These are phyloP conservation scores for Drosophila novamexicana DNA, from an alignment of 1,140 invertebrate genomes.

Conservation along the genomic window DNA sequence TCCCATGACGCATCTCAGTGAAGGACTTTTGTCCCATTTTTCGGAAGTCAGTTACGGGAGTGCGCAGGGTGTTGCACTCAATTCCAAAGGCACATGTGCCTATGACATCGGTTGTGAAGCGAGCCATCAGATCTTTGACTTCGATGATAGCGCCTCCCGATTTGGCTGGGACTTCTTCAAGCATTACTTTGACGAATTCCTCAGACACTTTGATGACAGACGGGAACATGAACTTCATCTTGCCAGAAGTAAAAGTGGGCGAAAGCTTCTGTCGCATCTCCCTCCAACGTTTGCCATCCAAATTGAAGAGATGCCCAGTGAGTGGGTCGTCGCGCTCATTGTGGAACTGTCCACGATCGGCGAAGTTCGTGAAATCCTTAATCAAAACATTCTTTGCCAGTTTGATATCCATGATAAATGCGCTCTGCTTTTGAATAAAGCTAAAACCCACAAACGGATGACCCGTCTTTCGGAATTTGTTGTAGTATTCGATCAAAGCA, in stretches of 20 bases:
- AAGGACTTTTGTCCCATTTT: constrained; percentile 67
- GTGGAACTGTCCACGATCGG: constrained; percentile 84
- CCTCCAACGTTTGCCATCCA: constrained; percentile 85
- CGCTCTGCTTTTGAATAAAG: constrained; percentile 47
- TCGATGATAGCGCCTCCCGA: constrained; percentile 83
- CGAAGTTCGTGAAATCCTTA: constrained; percentile 86
- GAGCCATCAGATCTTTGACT: constrained; percentile 86
- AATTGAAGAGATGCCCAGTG: constrained; percentile 69
- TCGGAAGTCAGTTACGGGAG: constrained; percentile 84
- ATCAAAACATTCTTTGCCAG: constrained; percentile 85
- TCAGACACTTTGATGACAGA: constrained; percentile 78
- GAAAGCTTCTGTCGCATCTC: constrained; percentile 84
- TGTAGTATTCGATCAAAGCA: constrained; percentile 45
- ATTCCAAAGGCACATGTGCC: constrained; percentile 85
- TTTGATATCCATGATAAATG: constrained; percentile 56
- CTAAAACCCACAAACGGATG: constrained; percentile 66
- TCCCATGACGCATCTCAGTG: constrained; percentile 47
- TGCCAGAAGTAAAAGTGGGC: constrained; percentile 86
- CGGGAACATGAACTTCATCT: constrained; percentile 86
- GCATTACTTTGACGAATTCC: constrained; percentile 51
- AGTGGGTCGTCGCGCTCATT: constrained; percentile 83
- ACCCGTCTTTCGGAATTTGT: constrained; percentile 58
- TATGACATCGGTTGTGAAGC: constrained; percentile 87
- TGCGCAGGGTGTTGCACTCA: constrained; percentile 84
- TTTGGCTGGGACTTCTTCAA: constrained; percentile 54